Percentiles rank a stretch among this genome's conserved stretches.
These are phyloP conservation scores for Vidua chalybeata DNA, from an alignment of 2,113 vertebrate species.

Conservation along the genomic window DNA sequence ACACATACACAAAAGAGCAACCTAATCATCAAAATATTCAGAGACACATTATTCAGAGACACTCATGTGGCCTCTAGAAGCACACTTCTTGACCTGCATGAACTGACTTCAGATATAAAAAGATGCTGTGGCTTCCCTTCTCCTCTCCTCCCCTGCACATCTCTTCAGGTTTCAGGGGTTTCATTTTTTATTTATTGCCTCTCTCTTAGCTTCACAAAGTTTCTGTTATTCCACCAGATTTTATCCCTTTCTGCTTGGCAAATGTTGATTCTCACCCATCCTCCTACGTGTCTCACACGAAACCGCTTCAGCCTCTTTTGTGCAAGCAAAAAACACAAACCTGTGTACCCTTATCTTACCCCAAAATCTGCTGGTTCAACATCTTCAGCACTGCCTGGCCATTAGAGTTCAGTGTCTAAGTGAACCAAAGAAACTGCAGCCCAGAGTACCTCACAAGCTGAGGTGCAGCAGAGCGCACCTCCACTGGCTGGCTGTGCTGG, in stretches of 20 bases:
- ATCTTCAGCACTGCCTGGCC: background rate
- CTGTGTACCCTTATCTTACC: background rate
- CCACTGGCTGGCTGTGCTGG: rapidly evolving
- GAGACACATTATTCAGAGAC: background rate
- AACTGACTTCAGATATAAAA: background rate
- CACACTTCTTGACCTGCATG: background rate
- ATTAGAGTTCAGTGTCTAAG: background rate
- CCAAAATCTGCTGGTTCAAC: background rate
- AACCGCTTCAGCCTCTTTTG: background rate
- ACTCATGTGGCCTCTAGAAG: background rate
- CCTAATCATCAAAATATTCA: background rate
- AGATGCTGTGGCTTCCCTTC: background rate
- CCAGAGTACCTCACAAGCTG: rapidly evolving
- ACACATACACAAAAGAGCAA: background rate
- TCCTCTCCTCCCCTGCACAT: background rate
- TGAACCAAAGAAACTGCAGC: background rate
- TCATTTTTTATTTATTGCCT: background rate
- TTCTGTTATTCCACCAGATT: constrained; percentile 12
- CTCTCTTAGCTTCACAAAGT: background rate
- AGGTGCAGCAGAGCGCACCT: background rate
- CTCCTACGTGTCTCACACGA: background rate
- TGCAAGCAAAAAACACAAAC: background rate
- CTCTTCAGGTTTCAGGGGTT: background rate
- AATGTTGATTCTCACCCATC: background rate
- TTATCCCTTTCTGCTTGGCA: constrained; percentile 3